Conservation (phyloP, 2,113 vertebrate genomes). For the Phaethornis superciliosus region DNA sequence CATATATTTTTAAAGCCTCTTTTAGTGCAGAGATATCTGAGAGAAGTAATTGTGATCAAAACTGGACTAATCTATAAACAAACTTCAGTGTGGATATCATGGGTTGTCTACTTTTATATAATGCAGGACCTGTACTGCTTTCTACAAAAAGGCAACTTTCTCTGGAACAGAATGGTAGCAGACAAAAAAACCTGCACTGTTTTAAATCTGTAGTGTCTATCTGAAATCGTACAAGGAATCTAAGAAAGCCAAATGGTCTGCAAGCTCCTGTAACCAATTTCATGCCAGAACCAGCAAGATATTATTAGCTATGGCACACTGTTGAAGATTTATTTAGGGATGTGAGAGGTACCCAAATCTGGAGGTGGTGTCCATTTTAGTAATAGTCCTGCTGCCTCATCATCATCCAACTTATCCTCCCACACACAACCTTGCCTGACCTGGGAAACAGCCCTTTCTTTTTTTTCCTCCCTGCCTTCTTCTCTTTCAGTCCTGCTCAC, state of each 20-base stretch:
- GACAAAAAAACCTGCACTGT: not conserved
- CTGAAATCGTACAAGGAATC: not conserved
- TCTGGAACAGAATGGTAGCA: not conserved
- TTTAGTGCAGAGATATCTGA: not conserved
- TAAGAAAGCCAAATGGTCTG: constrained; percentile 4
- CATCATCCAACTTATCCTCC: not conserved
- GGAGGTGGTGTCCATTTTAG: constrained; percentile 3
- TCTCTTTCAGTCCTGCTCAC: not conserved
- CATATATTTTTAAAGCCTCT: not conserved
- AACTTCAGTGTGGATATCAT: not conserved
- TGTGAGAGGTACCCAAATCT: constrained; percentile 3
- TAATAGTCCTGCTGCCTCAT: not conserved
- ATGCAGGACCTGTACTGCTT: not conserved
- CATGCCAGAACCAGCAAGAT: not conserved
- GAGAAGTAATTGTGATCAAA: not conserved
- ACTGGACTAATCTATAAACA: not conserved
- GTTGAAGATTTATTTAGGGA: constrained; percentile 24
- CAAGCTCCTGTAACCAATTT: constrained; percentile 13
- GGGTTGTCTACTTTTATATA: not conserved
- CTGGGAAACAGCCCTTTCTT: not conserved
- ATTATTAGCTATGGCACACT: constrained; percentile 22
- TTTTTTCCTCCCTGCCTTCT: not conserved
- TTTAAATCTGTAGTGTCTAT: not conserved
- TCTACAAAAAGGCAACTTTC: not conserved
- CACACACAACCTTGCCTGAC: constrained; percentile 5